Conservation (phyloP, 2,888 invertebrate species). For the Cordilura impudica region DNA sequence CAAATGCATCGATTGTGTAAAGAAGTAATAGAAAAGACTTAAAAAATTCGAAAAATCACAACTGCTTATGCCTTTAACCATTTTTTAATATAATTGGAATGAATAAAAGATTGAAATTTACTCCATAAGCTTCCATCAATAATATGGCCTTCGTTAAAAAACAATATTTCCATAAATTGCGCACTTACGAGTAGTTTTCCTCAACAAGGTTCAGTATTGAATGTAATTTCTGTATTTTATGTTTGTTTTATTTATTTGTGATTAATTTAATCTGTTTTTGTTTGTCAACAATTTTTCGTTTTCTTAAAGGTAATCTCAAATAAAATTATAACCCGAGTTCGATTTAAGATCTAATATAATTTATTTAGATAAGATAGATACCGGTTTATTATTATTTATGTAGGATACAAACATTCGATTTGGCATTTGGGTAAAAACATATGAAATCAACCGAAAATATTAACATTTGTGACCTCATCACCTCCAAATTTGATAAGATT, state of each 20-base stretch:
- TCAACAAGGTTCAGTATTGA: slow-evolving; percentile 57
- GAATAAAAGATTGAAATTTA: slow-evolving; percentile 18
- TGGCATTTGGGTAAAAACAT: no score
- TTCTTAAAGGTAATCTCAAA: no score
- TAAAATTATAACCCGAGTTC: no score
- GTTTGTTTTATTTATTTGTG: background rate
- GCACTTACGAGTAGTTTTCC: slow-evolving; percentile 37
- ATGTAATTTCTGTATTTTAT: slow-evolving; percentile 23
- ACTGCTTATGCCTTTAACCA: background rate
- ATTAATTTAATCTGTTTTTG: background rate
- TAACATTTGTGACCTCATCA: no score
- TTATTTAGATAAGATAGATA: no score
- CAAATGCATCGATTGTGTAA: background rate
- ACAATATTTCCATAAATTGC: background rate
- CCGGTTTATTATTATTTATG: no score
- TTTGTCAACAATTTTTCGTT: background rate
- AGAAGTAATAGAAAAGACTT: background rate
- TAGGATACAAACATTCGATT: no score
- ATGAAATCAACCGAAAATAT: no score
- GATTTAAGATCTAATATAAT: no score
- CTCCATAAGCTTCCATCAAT: slow-evolving; percentile 4
- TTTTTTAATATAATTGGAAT: background rate
- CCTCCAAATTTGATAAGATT: no score
- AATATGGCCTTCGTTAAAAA: slow-evolving; percentile 1
- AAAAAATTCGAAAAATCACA: background rate